Evolutionary conservation across 2,797 vertebrate species (phyloP).

Genomic region (Sebastes dallii): DNA sequence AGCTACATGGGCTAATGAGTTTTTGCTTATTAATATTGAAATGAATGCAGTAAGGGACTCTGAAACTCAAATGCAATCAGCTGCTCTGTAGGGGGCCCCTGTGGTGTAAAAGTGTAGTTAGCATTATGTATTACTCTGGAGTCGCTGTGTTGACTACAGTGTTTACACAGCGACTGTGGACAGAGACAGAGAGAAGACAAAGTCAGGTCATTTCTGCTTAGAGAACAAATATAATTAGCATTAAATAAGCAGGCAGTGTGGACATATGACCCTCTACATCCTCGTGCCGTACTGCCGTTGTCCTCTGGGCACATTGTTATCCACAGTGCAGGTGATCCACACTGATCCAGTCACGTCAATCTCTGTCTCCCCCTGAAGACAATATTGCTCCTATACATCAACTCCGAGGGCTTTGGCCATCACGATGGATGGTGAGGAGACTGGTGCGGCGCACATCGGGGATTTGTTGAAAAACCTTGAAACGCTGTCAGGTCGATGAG

Average conservation of each 20-base stretch:
- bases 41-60: neutral
- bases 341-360: constrained; percentile 56
- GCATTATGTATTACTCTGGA: neutral
- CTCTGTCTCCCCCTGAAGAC: constrained; percentile 47
- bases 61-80: neutral
- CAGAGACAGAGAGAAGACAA: neutral
- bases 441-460: constrained; percentile 24
- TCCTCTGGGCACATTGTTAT: constrained; percentile 33
- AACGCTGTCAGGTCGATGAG: constrained; percentile 56
- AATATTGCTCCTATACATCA: constrained; percentile 58
- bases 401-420: constrained; percentile 30
- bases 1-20: neutral
- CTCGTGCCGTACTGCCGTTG: neutral
- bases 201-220: neutral
- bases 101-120: neutral
- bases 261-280: neutral
- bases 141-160: neutral
- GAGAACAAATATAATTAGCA: neutral
- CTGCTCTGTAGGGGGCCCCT: neutral
- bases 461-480: constrained; percentile 61
- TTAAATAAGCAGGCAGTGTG: neutral
- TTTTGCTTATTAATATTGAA: constrained; percentile 29
- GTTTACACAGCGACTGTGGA: neutral
- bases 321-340: constrained; percentile 43
- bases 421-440: constrained; percentile 39